Percentiles rank a stretch among this genome's conserved stretches.
phyloP scores from a whole-genome alignment of 2,797 vertebrate species.

The Caiman crocodilus region DNA sequence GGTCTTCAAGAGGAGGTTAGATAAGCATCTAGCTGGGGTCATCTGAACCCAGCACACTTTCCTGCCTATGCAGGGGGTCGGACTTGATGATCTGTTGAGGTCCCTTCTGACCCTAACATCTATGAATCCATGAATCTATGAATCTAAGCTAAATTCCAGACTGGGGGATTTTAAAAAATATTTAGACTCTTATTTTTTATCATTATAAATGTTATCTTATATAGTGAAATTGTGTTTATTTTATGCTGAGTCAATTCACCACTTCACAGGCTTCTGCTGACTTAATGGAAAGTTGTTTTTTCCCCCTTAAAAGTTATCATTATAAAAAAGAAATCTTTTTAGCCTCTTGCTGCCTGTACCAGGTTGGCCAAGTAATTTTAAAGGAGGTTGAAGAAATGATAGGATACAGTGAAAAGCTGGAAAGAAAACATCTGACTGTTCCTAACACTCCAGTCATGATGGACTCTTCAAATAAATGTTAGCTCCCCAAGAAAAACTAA shows the following conservation, averaged over 20 bases:
- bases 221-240: not conserved
- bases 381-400: conserved; percentile 68
- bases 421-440: conserved; percentile 56
- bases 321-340: not conserved
- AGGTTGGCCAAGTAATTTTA: conserved; percentile 46
- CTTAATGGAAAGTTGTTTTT: not conserved
- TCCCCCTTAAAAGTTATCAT: not conserved
- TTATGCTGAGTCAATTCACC: conserved; percentile 46
- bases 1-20: too few relatives aligned
- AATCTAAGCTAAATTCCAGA: not conserved
- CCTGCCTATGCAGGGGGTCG: too few relatives aligned
- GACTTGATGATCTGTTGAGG: too few relatives aligned
- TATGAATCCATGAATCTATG: not conserved
- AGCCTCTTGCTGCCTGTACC: conserved; percentile 59
- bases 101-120: too few relatives aligned
- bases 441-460: conserved; percentile 56
- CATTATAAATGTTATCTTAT: not conserved
- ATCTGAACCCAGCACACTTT: too few relatives aligned
- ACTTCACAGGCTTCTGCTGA: conserved; percentile 16
- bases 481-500: conserved; percentile 45
- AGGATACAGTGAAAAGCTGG: conserved; percentile 66
- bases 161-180: not conserved
- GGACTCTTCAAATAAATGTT: conserved; percentile 36
- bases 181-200: not conserved
- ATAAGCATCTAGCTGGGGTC: too few relatives aligned